Evolutionary conservation across 2,797 vertebrate species (phyloP), one percentile per base, ranked within the genome.

Genomic region (Protonibea diacanthus): DNA sequence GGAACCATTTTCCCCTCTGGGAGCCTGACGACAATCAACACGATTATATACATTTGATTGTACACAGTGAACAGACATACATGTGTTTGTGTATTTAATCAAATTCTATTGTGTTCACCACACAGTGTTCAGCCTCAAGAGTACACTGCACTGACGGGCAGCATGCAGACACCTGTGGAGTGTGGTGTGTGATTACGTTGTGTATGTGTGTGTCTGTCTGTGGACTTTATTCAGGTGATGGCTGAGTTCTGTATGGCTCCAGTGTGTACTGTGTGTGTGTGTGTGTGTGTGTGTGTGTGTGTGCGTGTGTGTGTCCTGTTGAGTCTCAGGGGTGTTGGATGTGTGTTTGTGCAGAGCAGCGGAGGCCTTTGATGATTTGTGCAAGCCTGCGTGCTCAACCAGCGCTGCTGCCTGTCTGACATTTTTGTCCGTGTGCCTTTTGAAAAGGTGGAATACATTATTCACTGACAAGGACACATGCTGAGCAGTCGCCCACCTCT

Each of bases 381-480:
- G 42, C 3, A 18, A 17, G 68, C 59, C 64, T 76, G 65, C 56
- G 6, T 78, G 73, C 68, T 78, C 77, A 63, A 71, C 70, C 49
- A 29, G 69, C 64, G 82, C 71, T 40, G 57, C 74, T 58, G 82
- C 71, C 74, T 65, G 73, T 72, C 66, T 85, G 87, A 84, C 85
- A 81, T 88, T 81, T 74, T 80, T 84, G 74, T 86, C 75, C 27
- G 45, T 81, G 64, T 38, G 53, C 74, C 81, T 80, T 73, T 86
- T 87, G 81, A 91, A 91, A 91, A 92, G 80, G 75, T 89, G 75
- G 81, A 88, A 74, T 81, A 56, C 73, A 87, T 88, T 90, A 85
- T 87, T 88, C 84, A 80, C 75, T 72, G 86, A 88, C 88, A 83
- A 89, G 90, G 85, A 86, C 83, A 60, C 87, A 84, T 15, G 69